A percentile compares a stretch with the other conserved stretches of the same genome.
Evolutionary conservation across 2,797 vertebrate genomes (phyloP).

Genomic region (Tinamus major): DNA sequence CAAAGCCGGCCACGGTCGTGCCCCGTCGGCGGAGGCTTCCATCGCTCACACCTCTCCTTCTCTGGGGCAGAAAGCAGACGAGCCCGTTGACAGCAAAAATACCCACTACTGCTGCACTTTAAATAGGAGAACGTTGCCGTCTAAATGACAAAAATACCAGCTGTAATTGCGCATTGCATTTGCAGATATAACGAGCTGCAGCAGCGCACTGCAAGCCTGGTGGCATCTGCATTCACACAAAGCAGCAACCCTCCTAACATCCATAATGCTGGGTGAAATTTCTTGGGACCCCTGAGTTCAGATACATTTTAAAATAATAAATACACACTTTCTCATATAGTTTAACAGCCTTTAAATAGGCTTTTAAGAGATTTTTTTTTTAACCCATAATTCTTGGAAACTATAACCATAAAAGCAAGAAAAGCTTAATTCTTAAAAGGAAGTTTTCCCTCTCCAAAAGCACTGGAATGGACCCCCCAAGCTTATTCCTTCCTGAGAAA

Average conservation of each 20-base stretch:
- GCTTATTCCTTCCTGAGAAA: slow-evolving; percentile 35
- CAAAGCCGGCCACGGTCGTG: neutral
- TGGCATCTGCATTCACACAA: neutral
- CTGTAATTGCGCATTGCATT: neutral
- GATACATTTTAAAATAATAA: neutral
- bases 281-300: neutral
- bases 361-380: neutral
- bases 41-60: rapidly evolving
- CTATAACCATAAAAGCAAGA: slow-evolving; percentile 31
- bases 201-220: neutral
- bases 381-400: slow-evolving; percentile 32
- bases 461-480: slow-evolving; percentile 32
- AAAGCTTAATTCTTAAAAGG: slow-evolving; percentile 30
- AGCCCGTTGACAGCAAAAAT: neutral
- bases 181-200: neutral
- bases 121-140: neutral
- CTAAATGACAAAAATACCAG: neutral
- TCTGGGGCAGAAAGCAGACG: neutral
- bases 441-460: slow-evolving; percentile 1
- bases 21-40: neutral
- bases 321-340: neutral
- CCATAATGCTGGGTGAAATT: neutral
- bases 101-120: neutral
- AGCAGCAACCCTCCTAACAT: neutral
- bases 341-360: slow-evolving; percentile 16